Evolutionary conservation across 1,140 invertebrate genomes (phyloP), one percentile per base, ranked within the genome.

Genomic region (Heliothis virescens): DNA sequence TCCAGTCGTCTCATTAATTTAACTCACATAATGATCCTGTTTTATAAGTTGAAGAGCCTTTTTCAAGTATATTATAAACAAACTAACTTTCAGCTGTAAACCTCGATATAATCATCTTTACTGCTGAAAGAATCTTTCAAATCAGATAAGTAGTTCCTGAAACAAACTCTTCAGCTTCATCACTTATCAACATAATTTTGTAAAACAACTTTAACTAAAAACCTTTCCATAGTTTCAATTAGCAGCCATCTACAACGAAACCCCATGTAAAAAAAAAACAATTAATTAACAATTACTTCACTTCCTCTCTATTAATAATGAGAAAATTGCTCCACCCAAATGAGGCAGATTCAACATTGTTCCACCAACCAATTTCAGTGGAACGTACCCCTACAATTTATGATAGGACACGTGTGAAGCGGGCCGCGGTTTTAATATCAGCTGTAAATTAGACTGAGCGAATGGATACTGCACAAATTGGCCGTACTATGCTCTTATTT

Each of bases 371-470:
- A 78, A 81, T 78, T 81, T 81, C 77, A 65, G 18, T 57, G 59
- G 69, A 79, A 79, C 65, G 52, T 79, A 71, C 78, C 69, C 81
- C 21, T 65, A 65, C 50, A 80, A 84, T 84, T 84, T 84, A 84
- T 84, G 83, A 77, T 52, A 63, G 80, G 80, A 69, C 79, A 84
- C 83, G 83, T 81, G 83, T 84, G 83, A 82, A 82, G 50, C 82
- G 74, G 57, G 50, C 69, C 79, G 82, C 69, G 82, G 82, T 79
- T 84, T 84, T 83, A 84, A 83, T 86, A 83, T 86, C 81, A 52
- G 81, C 63, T 83, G 79, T 86, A 84, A 84, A 80, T 83, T 84
- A 84, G 75, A 69, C 71, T 71, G 76, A 79, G 65, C 74, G 53
- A 71, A 50, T 59, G 80, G 60, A 74, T 79, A 63, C 79, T 75